Conservation (phyloP, 2,797 vertebrate genomes). For the Propithecus perrieri region DNA sequence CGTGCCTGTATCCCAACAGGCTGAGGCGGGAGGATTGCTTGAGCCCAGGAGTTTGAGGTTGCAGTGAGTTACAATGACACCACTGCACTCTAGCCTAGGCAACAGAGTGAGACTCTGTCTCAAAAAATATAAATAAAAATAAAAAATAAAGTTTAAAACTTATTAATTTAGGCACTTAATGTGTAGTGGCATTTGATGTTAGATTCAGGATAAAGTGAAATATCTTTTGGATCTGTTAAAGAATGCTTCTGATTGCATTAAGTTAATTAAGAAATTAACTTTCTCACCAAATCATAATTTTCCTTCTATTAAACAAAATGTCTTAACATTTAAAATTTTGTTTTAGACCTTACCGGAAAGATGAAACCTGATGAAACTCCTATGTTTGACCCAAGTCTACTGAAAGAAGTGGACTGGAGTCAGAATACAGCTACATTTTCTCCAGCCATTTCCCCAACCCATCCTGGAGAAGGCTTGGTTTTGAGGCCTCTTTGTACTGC, state of each 20-base stretch:
- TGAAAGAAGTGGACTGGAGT: constrained; percentile 95
- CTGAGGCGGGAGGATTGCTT: too few relatives aligned
- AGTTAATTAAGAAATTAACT: constrained; percentile 26
- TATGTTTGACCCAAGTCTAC: constrained; percentile 93
- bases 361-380: constrained; percentile 94
- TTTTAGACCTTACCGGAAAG: constrained; percentile 74
- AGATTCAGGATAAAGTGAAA: constrained; percentile 15
- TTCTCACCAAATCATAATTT: not conserved
- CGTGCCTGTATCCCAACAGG: too few relatives aligned
- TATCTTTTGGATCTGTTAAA: not conserved
- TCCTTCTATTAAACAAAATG: constrained; percentile 38
- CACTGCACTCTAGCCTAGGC: too few relatives aligned
- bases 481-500: constrained; percentile 93
- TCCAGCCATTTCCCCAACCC: constrained; percentile 91
- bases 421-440: constrained; percentile 90
- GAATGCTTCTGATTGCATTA: not conserved
- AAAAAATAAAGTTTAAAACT: not conserved
- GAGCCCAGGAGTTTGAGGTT: too few relatives aligned
- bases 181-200: not conserved
- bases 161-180: not conserved
- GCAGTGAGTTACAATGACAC: too few relatives aligned
- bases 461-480: constrained; percentile 93
- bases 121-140: not conserved
- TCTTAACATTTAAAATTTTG: constrained; percentile 52
- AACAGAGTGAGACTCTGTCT: not conserved